Base-by-base conservation (phyloP, 2,113 vertebrate species). In the Sinocyclocheilus anshuiensis region DNA sequence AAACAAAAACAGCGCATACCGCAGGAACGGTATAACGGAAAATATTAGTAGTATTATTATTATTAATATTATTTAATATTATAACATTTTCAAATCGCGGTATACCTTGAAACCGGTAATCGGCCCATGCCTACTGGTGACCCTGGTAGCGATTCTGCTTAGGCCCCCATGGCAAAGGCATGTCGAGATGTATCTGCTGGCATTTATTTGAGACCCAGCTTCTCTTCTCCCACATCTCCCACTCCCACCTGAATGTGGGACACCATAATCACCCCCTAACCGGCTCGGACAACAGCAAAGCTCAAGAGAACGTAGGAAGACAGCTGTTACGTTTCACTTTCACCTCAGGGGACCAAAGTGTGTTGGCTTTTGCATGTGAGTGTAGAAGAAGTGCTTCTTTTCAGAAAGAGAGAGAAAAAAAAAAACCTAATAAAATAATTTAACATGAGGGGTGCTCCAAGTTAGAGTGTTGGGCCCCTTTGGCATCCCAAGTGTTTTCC, bases 251-350 rank as follows among this genome's bases (percentile, higher is more conserved):
- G 71, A 69, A 57, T 22, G 48, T 15, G 36, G 61, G 13, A 50
- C 26, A 48, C 55, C 26, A 48, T 57, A 55, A 39, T 74, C 33
- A 85, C 48, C 48, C 61, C 57, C 33, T 61, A 77, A 77, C 12
- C 8, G 50, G 18, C 50, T 75, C 36, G 20, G 89, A 85, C 78
- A 88, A 45, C 45, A 61, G 63, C 6, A 48, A 22, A 57, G 65
- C 63, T 45, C 33, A 22, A 59, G 50, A 53, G 63, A 61, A 83
- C 57, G 15, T 42, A 12, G 50, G n/a, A 63, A 88, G 87, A 86
- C 87, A 84, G 50, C 84, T 74, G 86, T 67, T 90, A 45, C 0
- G 8, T 57, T 67, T 88, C 82, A 86, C 82, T 82, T 65, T 90
- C 72, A 53, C 85, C 77, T 71, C 12, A 72, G 87, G 59, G 69